phyloP scores from a whole-genome alignment of 1,140 invertebrate genomes.

The Latrodectus geometricus region DNA sequence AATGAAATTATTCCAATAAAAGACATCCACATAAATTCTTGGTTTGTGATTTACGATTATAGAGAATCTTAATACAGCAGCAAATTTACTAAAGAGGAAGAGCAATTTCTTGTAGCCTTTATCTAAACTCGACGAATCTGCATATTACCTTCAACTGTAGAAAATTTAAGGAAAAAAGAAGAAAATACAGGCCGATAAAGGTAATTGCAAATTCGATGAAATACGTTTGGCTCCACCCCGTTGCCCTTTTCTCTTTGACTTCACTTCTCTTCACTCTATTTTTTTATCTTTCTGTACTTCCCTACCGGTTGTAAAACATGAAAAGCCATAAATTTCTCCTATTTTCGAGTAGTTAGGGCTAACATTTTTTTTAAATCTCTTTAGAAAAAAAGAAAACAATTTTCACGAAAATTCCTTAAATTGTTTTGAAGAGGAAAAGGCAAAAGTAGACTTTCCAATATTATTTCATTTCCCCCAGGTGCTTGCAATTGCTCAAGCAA shows the following conservation, averaged over 20 bases:
- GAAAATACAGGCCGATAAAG: slow-evolving; percentile 30
- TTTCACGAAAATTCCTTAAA: neutral
- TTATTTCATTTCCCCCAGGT: neutral
- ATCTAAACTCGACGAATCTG: slow-evolving; percentile 40
- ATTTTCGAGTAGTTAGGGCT: neutral
- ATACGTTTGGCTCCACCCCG: neutral
- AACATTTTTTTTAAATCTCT: neutral
- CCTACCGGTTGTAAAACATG: slow-evolving; percentile 1
- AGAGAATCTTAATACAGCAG: slow-evolving; percentile 37
- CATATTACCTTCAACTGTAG: slow-evolving; percentile 27
- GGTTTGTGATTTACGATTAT: slow-evolving; percentile 46
- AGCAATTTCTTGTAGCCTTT: slow-evolving; percentile 11
- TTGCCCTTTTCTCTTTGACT: neutral
- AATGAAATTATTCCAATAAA: neutral
- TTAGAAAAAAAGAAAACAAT: neutral
- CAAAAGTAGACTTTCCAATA: neutral
- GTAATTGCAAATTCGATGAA: slow-evolving; percentile 45
- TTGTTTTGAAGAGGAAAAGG: neutral
- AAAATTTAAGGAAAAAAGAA: slow-evolving; percentile 1
- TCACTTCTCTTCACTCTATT: neutral
- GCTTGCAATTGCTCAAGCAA: neutral
- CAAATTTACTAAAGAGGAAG: slow-evolving; percentile 43
- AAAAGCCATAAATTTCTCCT: slow-evolving; percentile 11
- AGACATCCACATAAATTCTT: neutral
- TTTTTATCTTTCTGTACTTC: slow-evolving; percentile 20